phyloP scores from a whole-genome alignment of 2,113 vertebrate species.

The Tyto alba region DNA sequence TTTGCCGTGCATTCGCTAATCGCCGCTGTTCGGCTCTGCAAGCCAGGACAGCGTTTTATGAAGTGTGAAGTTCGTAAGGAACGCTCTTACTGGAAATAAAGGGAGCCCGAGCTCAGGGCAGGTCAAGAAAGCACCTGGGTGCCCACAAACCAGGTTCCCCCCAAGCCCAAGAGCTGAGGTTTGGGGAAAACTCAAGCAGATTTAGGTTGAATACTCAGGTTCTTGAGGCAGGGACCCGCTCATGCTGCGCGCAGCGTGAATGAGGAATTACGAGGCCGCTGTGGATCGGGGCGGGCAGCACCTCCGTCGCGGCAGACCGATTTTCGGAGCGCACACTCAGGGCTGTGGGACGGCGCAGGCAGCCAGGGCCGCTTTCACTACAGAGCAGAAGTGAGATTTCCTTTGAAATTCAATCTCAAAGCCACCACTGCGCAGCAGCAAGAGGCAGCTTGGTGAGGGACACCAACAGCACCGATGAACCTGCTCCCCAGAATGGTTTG shows the following conservation, averaged over 20 bases:
- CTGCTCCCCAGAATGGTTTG: accelerated
- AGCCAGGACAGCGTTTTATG: neutral
- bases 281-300: too few species aligned
- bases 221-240: neutral
- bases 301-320: neutral
- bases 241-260: accelerated
- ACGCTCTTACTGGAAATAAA: neutral
- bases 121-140: accelerated
- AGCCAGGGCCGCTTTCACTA: neutral
- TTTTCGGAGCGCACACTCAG: accelerated
- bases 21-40: accelerated
- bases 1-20: accelerated
- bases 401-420: neutral
- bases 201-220: neutral
- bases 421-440: neutral
- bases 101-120: neutral
- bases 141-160: neutral
- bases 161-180: accelerated
- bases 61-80: neutral
- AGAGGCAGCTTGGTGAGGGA: neutral
- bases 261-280: neutral
- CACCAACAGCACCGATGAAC: accelerated
- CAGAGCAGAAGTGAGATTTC: neutral
- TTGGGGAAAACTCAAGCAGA: neutral
- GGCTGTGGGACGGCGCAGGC: neutral